phyloP scores from a whole-genome alignment of 1,140 invertebrate species.

The Sinella curviseta region DNA sequence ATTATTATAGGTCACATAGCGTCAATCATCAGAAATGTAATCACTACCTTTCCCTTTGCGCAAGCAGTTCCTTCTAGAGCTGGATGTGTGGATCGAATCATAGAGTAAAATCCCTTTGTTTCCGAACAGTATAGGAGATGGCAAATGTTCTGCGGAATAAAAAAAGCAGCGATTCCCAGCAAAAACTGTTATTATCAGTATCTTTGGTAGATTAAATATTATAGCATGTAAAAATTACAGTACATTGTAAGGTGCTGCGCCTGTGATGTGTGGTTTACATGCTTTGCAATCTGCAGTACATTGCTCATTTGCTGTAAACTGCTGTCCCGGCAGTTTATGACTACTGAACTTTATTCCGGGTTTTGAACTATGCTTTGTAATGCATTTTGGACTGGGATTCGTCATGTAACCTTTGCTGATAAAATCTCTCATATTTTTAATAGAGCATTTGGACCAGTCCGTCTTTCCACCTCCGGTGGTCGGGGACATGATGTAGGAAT shows the following conservation, averaged over 20 bases:
- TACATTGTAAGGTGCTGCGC: not conserved
- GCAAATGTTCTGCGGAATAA: not conserved
- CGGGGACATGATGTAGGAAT: slow-evolving; percentile 30
- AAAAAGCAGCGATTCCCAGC: not conserved
- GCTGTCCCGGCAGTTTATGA: not conserved
- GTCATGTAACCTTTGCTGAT: slow-evolving; percentile 9
- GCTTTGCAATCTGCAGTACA: slow-evolving; percentile 7
- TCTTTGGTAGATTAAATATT: not conserved
- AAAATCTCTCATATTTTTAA: slow-evolving; percentile 25
- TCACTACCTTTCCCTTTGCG: not conserved
- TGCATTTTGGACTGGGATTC: not conserved
- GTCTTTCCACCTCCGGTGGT: slow-evolving; percentile 32
- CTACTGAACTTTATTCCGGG: not conserved
- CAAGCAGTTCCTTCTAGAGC: not conserved
- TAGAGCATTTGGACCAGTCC: slow-evolving; percentile 29
- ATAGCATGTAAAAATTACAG: not conserved
- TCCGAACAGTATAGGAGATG: not conserved
- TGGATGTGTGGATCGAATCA: not conserved
- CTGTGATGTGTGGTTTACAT: not conserved
- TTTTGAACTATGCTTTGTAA: slow-evolving; percentile 1
- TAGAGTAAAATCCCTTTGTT: not conserved
- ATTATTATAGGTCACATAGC: not conserved
- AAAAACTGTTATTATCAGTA: not conserved
- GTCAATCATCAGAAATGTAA: not conserved
- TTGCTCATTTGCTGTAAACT: not conserved